Base-by-base conservation (phyloP, 2,888 invertebrate genomes). In the Cerastis leucographa region DNA sequence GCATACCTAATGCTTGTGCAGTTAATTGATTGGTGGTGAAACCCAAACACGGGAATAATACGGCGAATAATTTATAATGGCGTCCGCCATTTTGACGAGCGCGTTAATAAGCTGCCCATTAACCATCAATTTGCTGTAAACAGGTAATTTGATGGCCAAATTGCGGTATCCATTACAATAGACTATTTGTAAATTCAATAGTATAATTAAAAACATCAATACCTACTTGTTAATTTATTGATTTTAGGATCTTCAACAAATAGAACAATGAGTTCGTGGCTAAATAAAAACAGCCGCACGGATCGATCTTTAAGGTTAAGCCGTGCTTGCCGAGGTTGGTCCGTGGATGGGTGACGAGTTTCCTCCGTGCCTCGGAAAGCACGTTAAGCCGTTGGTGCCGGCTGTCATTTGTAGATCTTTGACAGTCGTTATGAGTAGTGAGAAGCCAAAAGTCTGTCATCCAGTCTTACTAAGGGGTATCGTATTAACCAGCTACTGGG, bases 51-150 rank as follows among this genome's bases (percentile, higher is more conserved):
- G 70, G 40, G 67, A 67, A 64, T 81, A 68, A 84, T 74, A 35
- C 42, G 7, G 12, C 59, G 59, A 81, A 85, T 82, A 85, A 75
- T 85, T 81, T 64, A 74, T 81, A 68, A 81, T 64, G 42, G 40
- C 62, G 35, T 8, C 14, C 62, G 62, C 40, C 46, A 42, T 80
- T 70, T 59, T 68, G 62, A 74, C 22, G 67, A 44, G 44, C 42
- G 69, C 49, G 42, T 66, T 78, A 42, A 67, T 81, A 69, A 78
- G 79, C 42, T 81, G 42, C 49, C 29, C 19, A 44, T 40, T 46
- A 40, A 29, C 56, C 11, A 46, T n/a, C 19, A 49, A 67, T 62
- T 68, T 51, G 44, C 14, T 70, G 54, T 54, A 25, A 61, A 65
- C 35, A 46, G 14, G 1, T 35, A 40, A 65, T 72, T 65, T 61